Evolutionary conservation across 1,140 invertebrate species (phyloP).

Genomic region (Lucilia sericata): DNA sequence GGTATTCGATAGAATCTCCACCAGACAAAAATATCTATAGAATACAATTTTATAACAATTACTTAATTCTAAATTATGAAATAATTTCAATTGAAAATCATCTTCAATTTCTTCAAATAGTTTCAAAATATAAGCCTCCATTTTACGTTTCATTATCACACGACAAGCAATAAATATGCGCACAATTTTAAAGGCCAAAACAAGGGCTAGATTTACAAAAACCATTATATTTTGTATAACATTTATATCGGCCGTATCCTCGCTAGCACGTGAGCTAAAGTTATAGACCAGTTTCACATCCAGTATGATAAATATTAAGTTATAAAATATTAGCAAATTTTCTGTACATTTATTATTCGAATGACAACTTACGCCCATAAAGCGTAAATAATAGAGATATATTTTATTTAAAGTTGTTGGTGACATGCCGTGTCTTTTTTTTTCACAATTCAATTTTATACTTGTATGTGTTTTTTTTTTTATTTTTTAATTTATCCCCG

Average conservation of each 20-base stretch:
- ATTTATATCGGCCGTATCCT: too few relatives aligned
- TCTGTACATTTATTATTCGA: neutral
- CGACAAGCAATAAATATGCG: neutral
- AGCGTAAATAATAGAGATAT: slow-evolving; percentile 9
- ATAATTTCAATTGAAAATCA: slow-evolving; percentile 32
- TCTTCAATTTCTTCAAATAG: slow-evolving; percentile 23
- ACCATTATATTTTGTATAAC: too few relatives aligned
- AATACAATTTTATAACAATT: neutral
- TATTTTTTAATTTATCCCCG: neutral
- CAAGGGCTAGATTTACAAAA: too few relatives aligned
- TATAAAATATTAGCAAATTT: neutral
- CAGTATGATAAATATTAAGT: neutral
- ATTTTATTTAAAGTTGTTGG: neutral
- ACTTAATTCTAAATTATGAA: neutral
- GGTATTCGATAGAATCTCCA: neutral
- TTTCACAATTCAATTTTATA: neutral
- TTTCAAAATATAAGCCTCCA: neutral
- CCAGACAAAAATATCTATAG: neutral
- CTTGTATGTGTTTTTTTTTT: neutral
- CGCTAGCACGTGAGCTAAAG: too few relatives aligned
- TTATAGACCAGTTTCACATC: neutral
- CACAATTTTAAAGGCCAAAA: neutral
- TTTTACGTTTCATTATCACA: neutral
- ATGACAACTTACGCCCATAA: neutral
- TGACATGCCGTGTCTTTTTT: neutral